A percentile compares a stretch with the other conserved stretches of the same genome.
Evolutionary conservation across 2,797 vertebrate genomes (phyloP).

Genomic region (Leptatherina wallacei): DNA sequence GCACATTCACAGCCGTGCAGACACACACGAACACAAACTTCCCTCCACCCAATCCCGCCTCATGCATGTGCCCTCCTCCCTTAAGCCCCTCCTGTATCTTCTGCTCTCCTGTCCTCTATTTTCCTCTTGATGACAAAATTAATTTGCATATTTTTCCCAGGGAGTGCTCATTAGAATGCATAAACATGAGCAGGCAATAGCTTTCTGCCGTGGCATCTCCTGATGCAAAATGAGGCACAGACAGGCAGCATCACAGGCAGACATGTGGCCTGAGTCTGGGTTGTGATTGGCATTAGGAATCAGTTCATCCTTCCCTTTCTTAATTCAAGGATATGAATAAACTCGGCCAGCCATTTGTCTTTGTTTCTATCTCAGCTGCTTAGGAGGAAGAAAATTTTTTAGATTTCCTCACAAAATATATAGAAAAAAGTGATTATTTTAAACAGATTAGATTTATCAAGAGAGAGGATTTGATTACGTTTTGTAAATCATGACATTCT

Average conservation of each 20-base stretch:
- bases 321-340: slow-evolving; percentile 73
- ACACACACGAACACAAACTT: slow-evolving; percentile 40
- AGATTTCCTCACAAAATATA: slow-evolving; percentile 17
- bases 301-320: slow-evolving; percentile 67
- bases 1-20: slow-evolving; percentile 30
- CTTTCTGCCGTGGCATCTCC: slow-evolving; percentile 72
- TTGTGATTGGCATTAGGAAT: slow-evolving; percentile 81
- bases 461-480: slow-evolving; percentile 2
- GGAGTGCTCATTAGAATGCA: slow-evolving; percentile 81
- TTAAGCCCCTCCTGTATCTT: slow-evolving; percentile 75
- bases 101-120: slow-evolving; percentile 80
- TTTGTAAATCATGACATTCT: slow-evolving; percentile 24
- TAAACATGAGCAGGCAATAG: slow-evolving; percentile 74
- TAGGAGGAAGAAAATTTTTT: slow-evolving; percentile 30
- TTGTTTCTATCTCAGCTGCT: slow-evolving; percentile 65
- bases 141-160: slow-evolving; percentile 83
- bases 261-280: slow-evolving; percentile 76
- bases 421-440: slow-evolving; percentile 9
- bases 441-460: background rate
- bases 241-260: slow-evolving; percentile 72
- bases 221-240: slow-evolving; percentile 73
- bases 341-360: slow-evolving; percentile 76
- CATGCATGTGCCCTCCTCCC: slow-evolving; percentile 66
- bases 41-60: slow-evolving; percentile 66
- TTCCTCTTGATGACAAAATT: slow-evolving; percentile 80